These are phyloP conservation scores for Pangasius macronema DNA, from an alignment of 2,797 vertebrate genomes.

Conservation along the genomic window DNA sequence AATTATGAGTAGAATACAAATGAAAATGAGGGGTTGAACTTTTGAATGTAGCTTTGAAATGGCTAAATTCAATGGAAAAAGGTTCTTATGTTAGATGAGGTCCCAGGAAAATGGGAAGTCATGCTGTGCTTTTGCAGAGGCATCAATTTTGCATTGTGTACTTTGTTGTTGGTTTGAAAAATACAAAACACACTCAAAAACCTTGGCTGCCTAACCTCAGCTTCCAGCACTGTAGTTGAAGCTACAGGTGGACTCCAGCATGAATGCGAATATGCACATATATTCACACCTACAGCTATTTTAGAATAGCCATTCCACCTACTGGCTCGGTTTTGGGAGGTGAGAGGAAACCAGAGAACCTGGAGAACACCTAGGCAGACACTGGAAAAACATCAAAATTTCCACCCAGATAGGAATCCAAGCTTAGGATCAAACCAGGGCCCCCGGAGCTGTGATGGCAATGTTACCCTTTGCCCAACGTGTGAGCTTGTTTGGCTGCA, in stretches of 20 bases:
- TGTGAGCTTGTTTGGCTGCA: not conserved
- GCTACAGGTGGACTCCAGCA: not conserved
- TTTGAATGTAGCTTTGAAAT: slow-evolving; percentile 22
- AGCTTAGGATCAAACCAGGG: not conserved
- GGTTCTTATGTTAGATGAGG: not conserved
- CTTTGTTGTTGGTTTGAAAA: slow-evolving; percentile 2
- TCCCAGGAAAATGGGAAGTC: not conserved
- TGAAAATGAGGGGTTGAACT: slow-evolving; percentile 8
- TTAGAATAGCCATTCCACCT: not conserved
- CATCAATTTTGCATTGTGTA: slow-evolving; percentile 16
- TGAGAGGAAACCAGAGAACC: not conserved
- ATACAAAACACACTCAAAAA: not conserved
- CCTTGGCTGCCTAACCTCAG: not conserved
- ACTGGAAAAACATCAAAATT: not conserved
- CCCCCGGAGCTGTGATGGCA: not conserved
- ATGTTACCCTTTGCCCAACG: not conserved
- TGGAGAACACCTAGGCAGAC: not conserved
- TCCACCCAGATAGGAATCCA: not conserved
- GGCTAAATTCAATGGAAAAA: not conserved
- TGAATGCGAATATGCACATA: not conserved
- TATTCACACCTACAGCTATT: not conserved
- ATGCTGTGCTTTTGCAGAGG: not conserved
- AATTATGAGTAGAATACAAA: slow-evolving; percentile 17
- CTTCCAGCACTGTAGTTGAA: slow-evolving; percentile 1
- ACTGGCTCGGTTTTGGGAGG: not conserved